Evolutionary conservation across 2,113 vertebrate genomes (phyloP).

Genomic region (Megaptera novaeangliae): DNA sequence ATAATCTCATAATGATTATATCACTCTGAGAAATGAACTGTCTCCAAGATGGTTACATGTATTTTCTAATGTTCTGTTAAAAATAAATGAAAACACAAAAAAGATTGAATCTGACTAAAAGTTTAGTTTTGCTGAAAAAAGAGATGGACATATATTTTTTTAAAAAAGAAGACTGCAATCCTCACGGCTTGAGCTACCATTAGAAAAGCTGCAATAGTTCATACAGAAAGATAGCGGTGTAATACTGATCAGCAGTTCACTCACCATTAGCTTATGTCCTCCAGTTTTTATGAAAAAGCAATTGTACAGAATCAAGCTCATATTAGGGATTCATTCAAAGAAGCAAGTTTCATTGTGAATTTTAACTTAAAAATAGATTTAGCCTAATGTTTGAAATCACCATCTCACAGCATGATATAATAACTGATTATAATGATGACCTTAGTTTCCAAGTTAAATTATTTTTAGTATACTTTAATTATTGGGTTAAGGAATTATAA

Average conservation of each 20-base stretch:
- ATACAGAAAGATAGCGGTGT: not conserved
- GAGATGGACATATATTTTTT: not conserved
- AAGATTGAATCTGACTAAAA: not conserved
- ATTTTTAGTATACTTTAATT: conserved; percentile 44
- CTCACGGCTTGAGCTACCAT: not conserved
- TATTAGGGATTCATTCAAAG: conserved; percentile 16
- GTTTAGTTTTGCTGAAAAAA: not conserved
- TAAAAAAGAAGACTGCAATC: not conserved
- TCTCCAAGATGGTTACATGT: not conserved
- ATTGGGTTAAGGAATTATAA: conserved; percentile 22
- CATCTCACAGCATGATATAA: not conserved
- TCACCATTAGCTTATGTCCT: not conserved
- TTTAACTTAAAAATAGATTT: conserved; percentile 54
- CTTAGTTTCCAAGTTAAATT: conserved; percentile 45
- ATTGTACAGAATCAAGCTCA: not conserved
- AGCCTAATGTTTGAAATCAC: conserved; percentile 42
- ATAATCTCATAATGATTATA: not conserved
- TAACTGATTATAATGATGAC: conserved; percentile 40
- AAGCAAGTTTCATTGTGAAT: conserved; percentile 14
- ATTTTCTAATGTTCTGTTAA: not conserved
- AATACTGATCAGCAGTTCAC: not conserved
- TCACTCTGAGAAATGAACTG: not conserved
- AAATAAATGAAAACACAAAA: not conserved
- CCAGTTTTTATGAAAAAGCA: not conserved
- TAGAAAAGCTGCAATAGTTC: not conserved